A percentile compares a stretch with the other conserved stretches of the same genome.
Conservation (phyloP, 2,797 vertebrate genomes). For the Gadopsis marmoratus region DNA sequence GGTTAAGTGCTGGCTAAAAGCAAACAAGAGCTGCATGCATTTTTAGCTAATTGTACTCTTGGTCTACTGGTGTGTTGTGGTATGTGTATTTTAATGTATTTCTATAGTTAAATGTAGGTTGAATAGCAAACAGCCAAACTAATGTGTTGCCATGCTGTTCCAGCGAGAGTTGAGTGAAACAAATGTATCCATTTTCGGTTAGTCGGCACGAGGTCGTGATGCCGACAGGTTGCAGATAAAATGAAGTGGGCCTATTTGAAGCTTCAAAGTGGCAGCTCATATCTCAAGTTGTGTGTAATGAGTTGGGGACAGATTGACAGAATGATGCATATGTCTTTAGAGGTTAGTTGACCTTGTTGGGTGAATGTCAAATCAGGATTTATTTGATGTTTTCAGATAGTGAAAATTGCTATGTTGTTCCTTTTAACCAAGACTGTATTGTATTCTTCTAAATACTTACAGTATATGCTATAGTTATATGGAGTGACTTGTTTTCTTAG, state of each 20-base stretch:
- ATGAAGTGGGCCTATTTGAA: slow-evolving; percentile 77
- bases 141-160: slow-evolving; percentile 35
- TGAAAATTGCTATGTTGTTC: neutral
- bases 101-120: slow-evolving; percentile 18
- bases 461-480: neutral
- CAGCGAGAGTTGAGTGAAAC: slow-evolving; percentile 37
- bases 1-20: too few species aligned
- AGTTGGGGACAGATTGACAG: slow-evolving; percentile 63
- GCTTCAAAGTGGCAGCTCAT: slow-evolving; percentile 68
- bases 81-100: too few species aligned
- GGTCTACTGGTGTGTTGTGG: too few species aligned
- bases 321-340: slow-evolving; percentile 56
- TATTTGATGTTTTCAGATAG: neutral
- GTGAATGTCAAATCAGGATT: slow-evolving; percentile 23
- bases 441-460: neutral
- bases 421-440: neutral
- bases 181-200: slow-evolving; percentile 57
- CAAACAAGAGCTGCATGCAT: too few species aligned
- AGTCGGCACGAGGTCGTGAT: slow-evolving; percentile 48
- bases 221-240: slow-evolving; percentile 78
- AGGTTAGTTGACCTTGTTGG: slow-evolving; percentile 53
- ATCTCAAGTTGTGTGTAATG: slow-evolving; percentile 69
- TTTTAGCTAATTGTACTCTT: too few species aligned
- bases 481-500: neutral
- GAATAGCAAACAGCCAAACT: slow-evolving; percentile 33